Conservation (phyloP, 2,113 vertebrate genomes). For the Phycodurus eques region DNA sequence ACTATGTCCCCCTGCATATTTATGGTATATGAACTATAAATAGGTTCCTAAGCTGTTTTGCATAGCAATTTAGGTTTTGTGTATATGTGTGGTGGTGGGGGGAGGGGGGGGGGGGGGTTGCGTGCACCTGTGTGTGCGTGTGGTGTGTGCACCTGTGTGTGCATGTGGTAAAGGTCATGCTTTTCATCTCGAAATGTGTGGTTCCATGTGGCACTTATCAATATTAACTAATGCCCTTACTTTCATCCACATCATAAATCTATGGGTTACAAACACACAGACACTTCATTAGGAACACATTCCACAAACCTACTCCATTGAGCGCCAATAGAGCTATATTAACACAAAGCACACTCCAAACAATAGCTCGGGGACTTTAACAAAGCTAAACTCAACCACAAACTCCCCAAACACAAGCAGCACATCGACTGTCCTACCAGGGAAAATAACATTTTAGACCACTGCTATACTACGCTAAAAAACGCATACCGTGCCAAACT, state of each 20-base stretch:
- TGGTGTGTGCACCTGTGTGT: slow-evolving; percentile 13
- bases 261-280: slow-evolving; percentile 37
- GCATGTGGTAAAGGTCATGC: slow-evolving; percentile 59
- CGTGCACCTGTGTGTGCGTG: slow-evolving; percentile 12
- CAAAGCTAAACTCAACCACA: no score
- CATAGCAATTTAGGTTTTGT: background rate
- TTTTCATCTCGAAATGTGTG: slow-evolving; percentile 64
- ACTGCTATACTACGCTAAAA: no score
- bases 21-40: background rate
- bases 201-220: slow-evolving; percentile 68
- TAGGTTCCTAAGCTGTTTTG: background rate
- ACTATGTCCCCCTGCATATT: background rate
- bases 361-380: background rate
- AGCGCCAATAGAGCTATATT: background rate
- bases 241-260: slow-evolving; percentile 68
- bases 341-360: background rate
- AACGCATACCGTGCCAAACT: no score
- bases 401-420: no score
- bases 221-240: slow-evolving; percentile 72
- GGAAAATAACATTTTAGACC: no score
- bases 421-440: no score
- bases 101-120: no score
- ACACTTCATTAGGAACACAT: slow-evolving; percentile 7
- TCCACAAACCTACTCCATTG: background rate
- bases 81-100: background rate